Base-by-base conservation (phyloP, 2,113 vertebrate genomes). In the Okapia johnstoni region DNA sequence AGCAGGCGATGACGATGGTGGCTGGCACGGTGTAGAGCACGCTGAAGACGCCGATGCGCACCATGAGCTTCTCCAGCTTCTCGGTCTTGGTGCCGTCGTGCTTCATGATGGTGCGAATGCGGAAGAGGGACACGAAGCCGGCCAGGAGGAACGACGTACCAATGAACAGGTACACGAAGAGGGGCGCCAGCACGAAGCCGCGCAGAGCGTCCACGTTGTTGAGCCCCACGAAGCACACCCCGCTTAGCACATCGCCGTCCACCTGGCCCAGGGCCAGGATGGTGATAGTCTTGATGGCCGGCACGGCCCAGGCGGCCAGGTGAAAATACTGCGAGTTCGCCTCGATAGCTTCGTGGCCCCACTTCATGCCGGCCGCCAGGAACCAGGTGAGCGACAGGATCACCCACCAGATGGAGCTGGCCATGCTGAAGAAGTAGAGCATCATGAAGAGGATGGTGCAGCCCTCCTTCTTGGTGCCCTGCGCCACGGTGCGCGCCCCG, bases 371-470 rank as follows among this genome's bases (percentile, higher is more conserved):
- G 0, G 99, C 99, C 0, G 99, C 99, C 97, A 99, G 98, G 98
- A 99, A 99, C 99, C 99, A 99, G 96, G 99, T 99, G 95, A 99
- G 99, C 6, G 99, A 99, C 88, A 99, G 98, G 96, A 99, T 99
- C 93, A 99, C 99, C 99, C 99, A 99, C 99, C 99, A 99, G 98
- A 99, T 99, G 28, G 99, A 99, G 98, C 99, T 99, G 99, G 99
- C 99, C 99, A 99, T 99, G 98, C 99, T 99, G 88, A 99, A 99
- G 99, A 99, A 99, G 98, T 99, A 99, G 2, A 99, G 99, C 99
- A 99, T 99, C 99, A 99, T 99, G 98, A 99, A 99, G 97, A 99
- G 99, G 88, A 99, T 99, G 94, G 99, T 99, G 99, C 99, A 99
- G 84, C 99, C 99, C 97, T 99, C 99, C 88, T 99, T 99, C 95